Evolutionary conservation across 2,113 vertebrate species (phyloP).

Genomic region (Thunnus thynnus): DNA sequence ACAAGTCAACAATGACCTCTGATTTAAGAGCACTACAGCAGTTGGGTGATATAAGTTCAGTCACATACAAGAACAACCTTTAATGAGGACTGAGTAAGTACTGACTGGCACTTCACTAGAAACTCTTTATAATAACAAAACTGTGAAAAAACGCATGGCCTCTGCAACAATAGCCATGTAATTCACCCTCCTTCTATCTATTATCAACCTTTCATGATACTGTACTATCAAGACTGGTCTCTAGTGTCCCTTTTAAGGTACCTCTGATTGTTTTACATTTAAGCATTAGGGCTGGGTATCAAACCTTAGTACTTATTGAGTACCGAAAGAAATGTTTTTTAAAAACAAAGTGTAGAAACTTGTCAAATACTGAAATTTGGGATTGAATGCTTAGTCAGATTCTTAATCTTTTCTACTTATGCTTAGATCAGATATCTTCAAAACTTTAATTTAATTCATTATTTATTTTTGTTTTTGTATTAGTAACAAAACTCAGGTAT

Average conservation of each 20-base stretch:
- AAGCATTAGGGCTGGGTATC: not conserved
- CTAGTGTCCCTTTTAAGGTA: not conserved
- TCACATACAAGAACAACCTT: conserved; percentile 1
- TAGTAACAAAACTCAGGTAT: not conserved
- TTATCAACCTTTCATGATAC: not conserved
- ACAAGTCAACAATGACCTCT: not conserved
- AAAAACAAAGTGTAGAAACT: not conserved
- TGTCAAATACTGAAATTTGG: not conserved
- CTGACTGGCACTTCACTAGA: not conserved
- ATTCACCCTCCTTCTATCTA: not conserved
- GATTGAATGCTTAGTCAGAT: not conserved
- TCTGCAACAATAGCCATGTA: not conserved
- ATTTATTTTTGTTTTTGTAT: not conserved
- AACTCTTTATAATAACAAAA: not conserved
- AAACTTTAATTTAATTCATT: not conserved
- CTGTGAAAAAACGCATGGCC: not conserved
- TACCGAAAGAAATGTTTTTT: not conserved
- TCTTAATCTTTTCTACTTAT: not conserved
- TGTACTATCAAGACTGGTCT: not conserved
- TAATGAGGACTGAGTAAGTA: not conserved
- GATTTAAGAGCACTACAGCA: conserved; percentile 22
- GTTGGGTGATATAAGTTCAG: not conserved
- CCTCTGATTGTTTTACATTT: not conserved
- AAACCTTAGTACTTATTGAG: not conserved
- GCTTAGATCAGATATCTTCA: not conserved